These are phyloP conservation scores for Smithornis capensis DNA, from an alignment of 2,113 vertebrate genomes.

Conservation along the genomic window DNA sequence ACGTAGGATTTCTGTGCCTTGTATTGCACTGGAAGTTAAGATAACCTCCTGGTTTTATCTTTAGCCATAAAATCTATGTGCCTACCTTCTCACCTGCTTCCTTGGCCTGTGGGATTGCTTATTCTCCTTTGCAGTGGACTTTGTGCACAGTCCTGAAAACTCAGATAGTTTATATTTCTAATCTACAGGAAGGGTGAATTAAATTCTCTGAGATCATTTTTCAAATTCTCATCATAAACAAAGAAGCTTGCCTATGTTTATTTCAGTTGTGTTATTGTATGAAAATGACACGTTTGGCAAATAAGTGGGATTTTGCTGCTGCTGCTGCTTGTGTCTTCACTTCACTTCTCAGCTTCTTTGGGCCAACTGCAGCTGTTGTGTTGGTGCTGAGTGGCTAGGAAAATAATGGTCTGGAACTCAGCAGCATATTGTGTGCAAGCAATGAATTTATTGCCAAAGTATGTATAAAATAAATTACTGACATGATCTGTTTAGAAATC, in stretches of 20 bases:
- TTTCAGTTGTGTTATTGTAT: background rate
- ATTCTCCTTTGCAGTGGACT: background rate
- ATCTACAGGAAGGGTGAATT: background rate
- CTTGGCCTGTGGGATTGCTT: background rate
- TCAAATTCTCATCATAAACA: constrained; percentile 4
- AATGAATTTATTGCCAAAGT: constrained; percentile 10
- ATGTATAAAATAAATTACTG: constrained; percentile 38
- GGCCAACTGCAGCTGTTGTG: constrained; percentile 38
- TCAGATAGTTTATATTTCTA: background rate
- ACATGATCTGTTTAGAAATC: background rate
- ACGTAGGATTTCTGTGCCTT: background rate
- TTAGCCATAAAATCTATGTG: background rate
- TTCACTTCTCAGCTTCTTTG: background rate
- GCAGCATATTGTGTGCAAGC: constrained; percentile 24
- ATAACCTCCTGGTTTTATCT: background rate
- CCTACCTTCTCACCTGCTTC: background rate
- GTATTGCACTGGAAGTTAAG: background rate
- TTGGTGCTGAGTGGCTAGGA: constrained; percentile 42
- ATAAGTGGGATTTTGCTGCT: constrained; percentile 21
- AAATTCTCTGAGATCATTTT: background rate
- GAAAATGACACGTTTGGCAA: constrained; percentile 26
- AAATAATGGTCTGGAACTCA: constrained; percentile 54
- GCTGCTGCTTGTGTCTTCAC: constrained; percentile 50
- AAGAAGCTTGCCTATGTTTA: constrained; percentile 5
- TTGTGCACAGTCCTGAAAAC: background rate